A percentile compares a stretch with the other conserved stretches of the same genome.
Evolutionary conservation across 92 coral and sea anemone genomes (phyloP).

Genomic region (Epizoanthus illoricatus): DNA sequence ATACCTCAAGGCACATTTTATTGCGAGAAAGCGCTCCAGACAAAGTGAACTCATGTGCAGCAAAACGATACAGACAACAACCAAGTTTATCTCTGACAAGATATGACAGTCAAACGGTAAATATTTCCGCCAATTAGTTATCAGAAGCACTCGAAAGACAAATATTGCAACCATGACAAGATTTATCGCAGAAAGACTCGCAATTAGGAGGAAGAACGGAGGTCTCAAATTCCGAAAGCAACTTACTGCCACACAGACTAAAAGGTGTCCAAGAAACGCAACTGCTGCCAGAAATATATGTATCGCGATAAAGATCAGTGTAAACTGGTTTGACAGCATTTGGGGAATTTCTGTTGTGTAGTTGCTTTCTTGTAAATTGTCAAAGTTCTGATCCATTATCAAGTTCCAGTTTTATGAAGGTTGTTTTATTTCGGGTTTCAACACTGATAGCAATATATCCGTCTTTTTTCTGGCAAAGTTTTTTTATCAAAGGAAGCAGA

Average conservation of each 20-base stretch:
- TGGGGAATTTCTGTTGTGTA: conserved; percentile 5
- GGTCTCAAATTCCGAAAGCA: conserved; percentile 4
- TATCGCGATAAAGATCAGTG: conserved; percentile 15
- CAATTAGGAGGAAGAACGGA: conserved; percentile 13
- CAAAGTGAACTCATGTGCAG: conserved; percentile 17
- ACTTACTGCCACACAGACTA: conserved; percentile 25
- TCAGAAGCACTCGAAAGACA: conserved; percentile 19
- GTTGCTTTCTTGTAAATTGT: conserved; percentile 5
- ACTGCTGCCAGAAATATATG: conserved; percentile 20
- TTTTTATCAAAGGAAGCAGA: background rate
- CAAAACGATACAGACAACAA: conserved; percentile 14
- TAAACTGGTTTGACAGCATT: background rate
- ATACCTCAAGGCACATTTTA: conserved; percentile 24
- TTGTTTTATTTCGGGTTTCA: background rate
- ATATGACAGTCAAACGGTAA: conserved; percentile 30
- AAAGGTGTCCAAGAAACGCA: conserved; percentile 25
- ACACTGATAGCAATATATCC: background rate
- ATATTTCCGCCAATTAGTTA: conserved; percentile 12
- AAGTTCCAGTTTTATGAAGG: background rate
- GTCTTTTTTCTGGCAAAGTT: background rate
- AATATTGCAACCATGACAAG: conserved; percentile 8
- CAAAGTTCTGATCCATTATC: background rate
- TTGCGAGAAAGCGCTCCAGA: conserved; percentile 29
- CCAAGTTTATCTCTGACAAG: conserved; percentile 21
- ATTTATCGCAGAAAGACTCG: conserved; percentile 16